These are phyloP conservation scores for Deilephila elpenor DNA, from an alignment of 2,888 invertebrate species.

Conservation along the genomic window DNA sequence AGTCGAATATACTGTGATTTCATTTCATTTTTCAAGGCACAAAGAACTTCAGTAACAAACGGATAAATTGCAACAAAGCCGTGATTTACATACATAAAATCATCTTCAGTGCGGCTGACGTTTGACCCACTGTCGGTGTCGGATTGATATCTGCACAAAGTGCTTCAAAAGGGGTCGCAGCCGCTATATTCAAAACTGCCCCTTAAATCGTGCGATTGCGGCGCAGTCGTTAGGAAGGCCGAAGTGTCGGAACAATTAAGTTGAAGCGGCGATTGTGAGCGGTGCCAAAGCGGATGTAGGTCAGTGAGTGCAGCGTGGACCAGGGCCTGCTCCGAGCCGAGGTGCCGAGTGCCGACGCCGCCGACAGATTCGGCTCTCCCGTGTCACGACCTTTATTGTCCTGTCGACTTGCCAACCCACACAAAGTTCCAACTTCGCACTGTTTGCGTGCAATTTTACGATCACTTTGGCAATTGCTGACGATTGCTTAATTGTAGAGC, in stretches of 20 bases:
- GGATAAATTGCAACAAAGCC: slow-evolving; percentile 63
- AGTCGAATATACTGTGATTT: slow-evolving; percentile 49
- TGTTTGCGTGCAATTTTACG: slow-evolving; percentile 24
- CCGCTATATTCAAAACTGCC: slow-evolving; percentile 64
- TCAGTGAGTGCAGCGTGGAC: slow-evolving; percentile 79
- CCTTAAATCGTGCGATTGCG: slow-evolving; percentile 82
- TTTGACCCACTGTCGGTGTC: slow-evolving; percentile 61
- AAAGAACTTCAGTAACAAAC: slow-evolving; percentile 67
- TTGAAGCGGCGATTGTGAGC: slow-evolving; percentile 83
- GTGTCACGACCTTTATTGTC: slow-evolving; percentile 64
- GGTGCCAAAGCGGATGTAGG: slow-evolving; percentile 84
- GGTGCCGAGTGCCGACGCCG: slow-evolving; percentile 74
- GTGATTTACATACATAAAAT: slow-evolving; percentile 69
- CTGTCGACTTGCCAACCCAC: slow-evolving; percentile 66
- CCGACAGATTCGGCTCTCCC: slow-evolving; percentile 60
- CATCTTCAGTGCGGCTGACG: slow-evolving; percentile 65
- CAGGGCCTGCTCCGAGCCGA: slow-evolving; percentile 57
- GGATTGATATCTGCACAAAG: slow-evolving; percentile 55
- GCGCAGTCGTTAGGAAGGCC: slow-evolving; percentile 82
- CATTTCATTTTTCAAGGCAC: slow-evolving; percentile 58
- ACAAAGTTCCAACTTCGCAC: slow-evolving; percentile 37
- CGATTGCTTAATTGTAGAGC: slow-evolving; percentile 1
- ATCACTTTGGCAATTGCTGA: slow-evolving; percentile 3
- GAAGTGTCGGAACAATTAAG: slow-evolving; percentile 84
- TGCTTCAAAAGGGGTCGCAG: slow-evolving; percentile 60